Base-by-base conservation (phyloP, 2,113 vertebrate species). In the Circaetus cinerascens region DNA sequence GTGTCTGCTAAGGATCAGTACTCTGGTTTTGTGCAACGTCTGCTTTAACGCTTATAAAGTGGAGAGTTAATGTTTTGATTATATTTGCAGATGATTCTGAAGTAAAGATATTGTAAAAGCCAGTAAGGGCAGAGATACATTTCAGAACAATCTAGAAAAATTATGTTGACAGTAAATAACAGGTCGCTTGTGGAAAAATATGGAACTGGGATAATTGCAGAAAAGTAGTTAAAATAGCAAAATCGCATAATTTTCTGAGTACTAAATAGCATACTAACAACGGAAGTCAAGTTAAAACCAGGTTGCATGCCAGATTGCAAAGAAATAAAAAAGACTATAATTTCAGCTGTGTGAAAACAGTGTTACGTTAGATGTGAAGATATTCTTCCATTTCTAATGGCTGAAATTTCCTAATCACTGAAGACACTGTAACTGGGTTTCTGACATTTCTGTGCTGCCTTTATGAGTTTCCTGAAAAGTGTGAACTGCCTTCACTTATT, bases 381-480 rank as follows among this genome's bases (percentile, higher is more conserved):
- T 76, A 46, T 40, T 94, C 51, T 86, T 95, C 62, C 34, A 27
- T 89, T 91, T 91, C 29, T 76, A 82, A 82, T 5, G 38, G 41
- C 80, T 85, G 64, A 85, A 64, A 38, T 18, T 53, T 92, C 81
- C 50, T 64, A 45, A 68, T 87, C 81, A 15, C 32, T 41, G 50
- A 88, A 85, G 66, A 73, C 22, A 17, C 36, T 2, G 0, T 63
- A 64, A 68, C 21, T 45, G 10, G 2, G 3, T 76, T 94, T 94
- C 66, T 91, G 62, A 57, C 57, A 40, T 53, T 87, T 91, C 38
- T 94, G 32, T 69, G 38, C 57, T 90, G 36, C 30, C 27, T 96
- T 91, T 95, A 83, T 56, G 89, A 94, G 76, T 94, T 97, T 96
- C 96, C 95, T 95, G 91, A 88, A 96, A 95, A 95, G 97, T 73